phyloP scores from a whole-genome alignment of 23 tunicate genomes.

The Pegea sp. region DNA sequence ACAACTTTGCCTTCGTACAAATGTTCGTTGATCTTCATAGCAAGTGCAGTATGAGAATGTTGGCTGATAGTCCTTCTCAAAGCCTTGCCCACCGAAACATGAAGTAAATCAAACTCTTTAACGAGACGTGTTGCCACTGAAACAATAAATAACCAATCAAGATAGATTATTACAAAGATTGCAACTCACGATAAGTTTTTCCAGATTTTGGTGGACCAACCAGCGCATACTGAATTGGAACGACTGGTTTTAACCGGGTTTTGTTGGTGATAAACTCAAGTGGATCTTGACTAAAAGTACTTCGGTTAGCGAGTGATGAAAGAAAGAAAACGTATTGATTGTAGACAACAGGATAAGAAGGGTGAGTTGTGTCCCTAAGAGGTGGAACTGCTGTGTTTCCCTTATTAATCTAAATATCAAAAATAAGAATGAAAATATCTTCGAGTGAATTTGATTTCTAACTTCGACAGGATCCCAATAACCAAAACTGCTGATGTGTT shows the following conservation, averaged over 20 bases:
- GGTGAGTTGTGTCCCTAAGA: slow-evolving; percentile 3
- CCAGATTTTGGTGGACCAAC: slow-evolving; percentile 95
- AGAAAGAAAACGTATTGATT: slow-evolving; percentile 67
- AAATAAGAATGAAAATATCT: too few species aligned
- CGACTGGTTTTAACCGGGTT: slow-evolving; percentile 51
- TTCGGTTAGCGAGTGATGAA: slow-evolving; percentile 30
- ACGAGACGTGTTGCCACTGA: slow-evolving; percentile 50
- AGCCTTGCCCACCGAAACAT: slow-evolving; percentile 32
- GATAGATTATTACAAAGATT: too few species aligned
- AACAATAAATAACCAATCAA: not conserved
- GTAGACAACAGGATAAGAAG: slow-evolving; percentile 43
- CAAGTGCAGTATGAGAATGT: slow-evolving; percentile 33
- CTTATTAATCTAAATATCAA: too few species aligned
- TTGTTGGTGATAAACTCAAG: slow-evolving; percentile 17
- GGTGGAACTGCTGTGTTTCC: slow-evolving; percentile 48
- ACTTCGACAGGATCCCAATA: slow-evolving; percentile 94
- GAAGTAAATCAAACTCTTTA: slow-evolving; percentile 22
- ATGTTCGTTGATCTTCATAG: slow-evolving; percentile 14
- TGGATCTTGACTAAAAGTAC: slow-evolving; percentile 46
- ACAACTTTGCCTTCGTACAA: slow-evolving; percentile 27
- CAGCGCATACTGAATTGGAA: slow-evolving; percentile 52
- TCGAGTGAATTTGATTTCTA: too few species aligned
- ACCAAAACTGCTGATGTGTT: slow-evolving; percentile 63
- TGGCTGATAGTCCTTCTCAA: slow-evolving; percentile 18
- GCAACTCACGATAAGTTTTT: slow-evolving; percentile 62